These are phyloP conservation scores for Volucella bombylans DNA, from an alignment of 2,888 invertebrate genomes.

Conservation along the genomic window DNA sequence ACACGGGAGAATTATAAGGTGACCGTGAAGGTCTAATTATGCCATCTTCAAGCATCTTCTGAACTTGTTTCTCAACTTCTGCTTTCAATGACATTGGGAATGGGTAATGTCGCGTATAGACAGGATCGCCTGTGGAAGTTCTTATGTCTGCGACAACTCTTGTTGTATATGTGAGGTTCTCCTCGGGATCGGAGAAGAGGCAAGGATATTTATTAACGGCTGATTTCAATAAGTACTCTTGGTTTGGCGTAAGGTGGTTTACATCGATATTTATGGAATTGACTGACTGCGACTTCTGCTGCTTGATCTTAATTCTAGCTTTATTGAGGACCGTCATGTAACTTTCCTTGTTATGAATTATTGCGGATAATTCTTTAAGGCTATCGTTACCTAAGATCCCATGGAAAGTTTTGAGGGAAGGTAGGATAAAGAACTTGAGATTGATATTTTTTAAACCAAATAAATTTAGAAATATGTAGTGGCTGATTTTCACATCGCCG, in stretches of 20 bases:
- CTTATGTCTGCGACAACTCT: slow-evolving; percentile 13
- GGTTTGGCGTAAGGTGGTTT: neutral
- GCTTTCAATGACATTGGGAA: neutral
- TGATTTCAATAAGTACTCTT: neutral
- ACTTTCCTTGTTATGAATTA: neutral
- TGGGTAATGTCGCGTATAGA: slow-evolving; percentile 7
- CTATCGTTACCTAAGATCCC: too few relatives aligned
- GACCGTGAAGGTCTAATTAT: slow-evolving; percentile 4
- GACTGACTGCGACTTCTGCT: too few relatives aligned
- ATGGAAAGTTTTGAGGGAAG: neutral
- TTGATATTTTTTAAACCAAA: slow-evolving; percentile 17
- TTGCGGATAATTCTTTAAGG: too few relatives aligned
- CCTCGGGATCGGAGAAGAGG: slow-evolving; percentile 17
- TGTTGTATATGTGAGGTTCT: slow-evolving; percentile 10
- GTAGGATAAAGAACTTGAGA: slow-evolving; percentile 15
- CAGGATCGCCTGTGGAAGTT: slow-evolving; percentile 10
- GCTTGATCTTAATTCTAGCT: neutral
- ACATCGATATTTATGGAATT: neutral
- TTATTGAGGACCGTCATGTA: slow-evolving; percentile 9
- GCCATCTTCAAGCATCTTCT: slow-evolving; percentile 1
- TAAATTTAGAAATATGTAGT: slow-evolving; percentile 28
- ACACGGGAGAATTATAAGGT: too few relatives aligned
- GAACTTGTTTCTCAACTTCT: slow-evolving; percentile 13
- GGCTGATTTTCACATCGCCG: slow-evolving; percentile 16
- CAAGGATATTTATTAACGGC: neutral